Base-by-base conservation (phyloP, 1,140 invertebrate species). In the Leptopilina boulardi region DNA sequence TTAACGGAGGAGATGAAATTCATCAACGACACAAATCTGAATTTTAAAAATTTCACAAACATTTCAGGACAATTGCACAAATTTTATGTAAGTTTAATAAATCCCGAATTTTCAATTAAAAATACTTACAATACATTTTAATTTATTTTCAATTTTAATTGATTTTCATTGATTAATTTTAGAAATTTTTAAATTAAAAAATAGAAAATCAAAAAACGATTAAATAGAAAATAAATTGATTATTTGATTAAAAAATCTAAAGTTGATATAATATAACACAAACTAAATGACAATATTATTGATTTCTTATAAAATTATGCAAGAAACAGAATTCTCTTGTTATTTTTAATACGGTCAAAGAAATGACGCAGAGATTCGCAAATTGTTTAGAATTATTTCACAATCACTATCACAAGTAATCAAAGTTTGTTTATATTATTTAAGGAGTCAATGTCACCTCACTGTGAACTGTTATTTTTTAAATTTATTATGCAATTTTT, bases 21-120 rank as follows among this genome's bases (percentile, higher is more conserved):
- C 26, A 18, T 26, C 44, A n/a, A 75, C 5, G 80, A 34, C 11
- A 42, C 76, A 71, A 19, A 75, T 80, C 66, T 19, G 10, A 56
- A 74, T 74, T 78, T 80, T 74, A 82, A 80, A 82, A 41, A 13
- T 30, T 30, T 30, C 11, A 30, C 23, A 30, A 66, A 66, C 21
- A 26, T 15, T 66, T 3, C 59, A 15, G 59, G 26, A 66, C 5
- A 66, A 30, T 23, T n/a, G 30, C 13, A 66, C n/a, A 66, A 66
- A 66, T 66, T 23, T 66, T 13, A 66, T 6, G 59, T 66, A 66
- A 66, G 59, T 66, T 8, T 5, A 21, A 56, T n/a, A n/a, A n/a
- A n/a, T n/a, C n/a, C n/a, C n/a, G n/a, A n/a, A n/a, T n/a, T n/a
- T n/a, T n/a, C n/a, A n/a, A n/a, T n/a, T n/a, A n/a, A n/a, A n/a